Percentiles rank a stretch among this genome's conserved stretches.
Evolutionary conservation across 1,140 invertebrate genomes (phyloP).

Genomic region (Araneus ventricosus): DNA sequence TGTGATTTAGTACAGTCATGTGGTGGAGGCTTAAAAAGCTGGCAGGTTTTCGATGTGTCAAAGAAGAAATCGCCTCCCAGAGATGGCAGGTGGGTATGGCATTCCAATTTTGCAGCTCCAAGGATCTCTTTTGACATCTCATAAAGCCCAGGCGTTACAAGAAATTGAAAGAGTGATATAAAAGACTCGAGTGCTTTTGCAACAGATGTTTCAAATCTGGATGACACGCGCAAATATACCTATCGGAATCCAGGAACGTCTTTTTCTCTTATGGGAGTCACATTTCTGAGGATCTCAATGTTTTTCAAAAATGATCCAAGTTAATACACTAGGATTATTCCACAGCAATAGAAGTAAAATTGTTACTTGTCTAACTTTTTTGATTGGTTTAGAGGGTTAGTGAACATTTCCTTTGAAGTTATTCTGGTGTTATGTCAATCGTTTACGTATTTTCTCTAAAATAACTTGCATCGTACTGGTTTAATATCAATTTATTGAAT

Average conservation of each 20-base stretch:
- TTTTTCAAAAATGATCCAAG: no score
- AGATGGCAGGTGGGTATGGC: conserved; percentile 19
- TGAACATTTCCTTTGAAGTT: no score
- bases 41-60: neutral
- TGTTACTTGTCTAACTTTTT: no score
- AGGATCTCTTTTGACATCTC: conserved; percentile 2
- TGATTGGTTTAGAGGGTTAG: no score
- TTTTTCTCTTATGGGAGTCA: neutral
- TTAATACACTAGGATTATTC: no score
- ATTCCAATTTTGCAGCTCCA: conserved; percentile 38
- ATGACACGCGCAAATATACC: neutral
- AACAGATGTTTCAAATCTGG: neutral
- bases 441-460: no score
- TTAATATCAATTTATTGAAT: no score
- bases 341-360: no score
- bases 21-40: neutral
- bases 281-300: neutral
- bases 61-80: neutral
- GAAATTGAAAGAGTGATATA: neutral
- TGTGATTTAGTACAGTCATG: neutral
- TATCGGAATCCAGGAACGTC: neutral
- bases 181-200: neutral
- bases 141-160: neutral
- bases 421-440: no score
- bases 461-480: no score